Evolutionary conservation across 2,888 invertebrate genomes (phyloP), one percentile per base, ranked within the genome.

Genomic region (Eristalinus sepulchralis): DNA sequence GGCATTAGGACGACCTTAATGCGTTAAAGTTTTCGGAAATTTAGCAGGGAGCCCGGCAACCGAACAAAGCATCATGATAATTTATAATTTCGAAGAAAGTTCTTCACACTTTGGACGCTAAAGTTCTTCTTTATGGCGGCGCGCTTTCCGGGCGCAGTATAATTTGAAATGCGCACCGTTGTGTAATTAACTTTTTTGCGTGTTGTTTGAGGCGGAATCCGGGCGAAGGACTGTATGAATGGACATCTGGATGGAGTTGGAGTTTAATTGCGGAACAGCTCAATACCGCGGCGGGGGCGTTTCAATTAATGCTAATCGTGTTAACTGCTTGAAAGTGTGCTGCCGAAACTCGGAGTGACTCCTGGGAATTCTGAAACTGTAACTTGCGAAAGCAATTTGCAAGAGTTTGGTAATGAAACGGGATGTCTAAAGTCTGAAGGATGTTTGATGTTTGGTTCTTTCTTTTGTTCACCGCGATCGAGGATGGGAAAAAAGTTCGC

Each of bases 21-120:
- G 80, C 80, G 84, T 76, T 80, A 67, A 80, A 84, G 76, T 84
- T 84, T 77, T 76, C 55, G 64, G n/a, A 64, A 72, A 75, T 79
- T 84, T 80, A 79, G 79, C 73, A 66, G 68, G 63, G 75, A 33
- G 24, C 4, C 22, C 34, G 62, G 47, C 10, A 34, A 20, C 4
- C 63, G 57, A 80, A 67, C 67, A 80, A 84, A 84, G 76, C 67
- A 75, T 76, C 55, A 57, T 20, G 67, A 76, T 84, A 84, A 84
- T 84, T 84, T 84, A 84, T 71, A 81, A 20, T 55, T 75, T 13
- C 71, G 47, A 34, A 63, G 76, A 80, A 80, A 70, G 22, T 84
- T 84, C 66, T 64, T 78, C 70, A 71, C 78, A 78, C 78, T 70
- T 63, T 70, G 17, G 63, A 10, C 55, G 60, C 57, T 62, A 33